Evolutionary conservation across 1,140 invertebrate species (phyloP).

Genomic region (Manduca sexta): DNA sequence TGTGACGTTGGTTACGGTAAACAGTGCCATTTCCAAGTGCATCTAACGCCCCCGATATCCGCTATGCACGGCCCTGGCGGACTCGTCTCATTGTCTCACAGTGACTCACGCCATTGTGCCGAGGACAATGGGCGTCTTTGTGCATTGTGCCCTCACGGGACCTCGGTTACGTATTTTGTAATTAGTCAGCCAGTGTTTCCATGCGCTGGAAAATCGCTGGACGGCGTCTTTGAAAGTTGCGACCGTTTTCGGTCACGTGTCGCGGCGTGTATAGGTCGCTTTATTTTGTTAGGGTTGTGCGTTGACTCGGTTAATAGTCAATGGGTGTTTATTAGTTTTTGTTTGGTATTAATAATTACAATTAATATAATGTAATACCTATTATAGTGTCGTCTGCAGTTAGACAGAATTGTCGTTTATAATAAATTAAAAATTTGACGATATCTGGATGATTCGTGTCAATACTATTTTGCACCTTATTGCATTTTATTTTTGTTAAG

Average conservation of each 20-base stretch:
- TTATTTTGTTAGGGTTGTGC: too few species aligned
- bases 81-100: slow-evolving; percentile 51
- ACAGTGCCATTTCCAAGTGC: slow-evolving; percentile 1
- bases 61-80: slow-evolving; percentile 33
- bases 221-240: not conserved
- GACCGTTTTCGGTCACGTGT: too few species aligned
- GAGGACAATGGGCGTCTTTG: slow-evolving; percentile 59
- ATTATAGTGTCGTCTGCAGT: not conserved
- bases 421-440: too few species aligned
- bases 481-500: not conserved
- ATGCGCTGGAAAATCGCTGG: not conserved
- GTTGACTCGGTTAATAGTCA: too few species aligned
- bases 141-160: slow-evolving; percentile 55
- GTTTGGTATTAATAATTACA: too few species aligned
- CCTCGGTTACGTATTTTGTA: slow-evolving; percentile 62
- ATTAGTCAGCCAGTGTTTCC: slow-evolving; percentile 36
- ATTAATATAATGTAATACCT: too few species aligned
- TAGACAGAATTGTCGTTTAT: too few species aligned
- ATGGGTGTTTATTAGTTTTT: too few species aligned
- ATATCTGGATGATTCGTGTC: too few species aligned
- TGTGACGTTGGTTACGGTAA: not conserved
- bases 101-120: slow-evolving; percentile 60
- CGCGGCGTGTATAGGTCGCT: too few species aligned
- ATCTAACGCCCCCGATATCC: slow-evolving; percentile 21
- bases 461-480: not conserved